Conservation (phyloP, 2,888 invertebrate species). For the Panzeria rudis region DNA sequence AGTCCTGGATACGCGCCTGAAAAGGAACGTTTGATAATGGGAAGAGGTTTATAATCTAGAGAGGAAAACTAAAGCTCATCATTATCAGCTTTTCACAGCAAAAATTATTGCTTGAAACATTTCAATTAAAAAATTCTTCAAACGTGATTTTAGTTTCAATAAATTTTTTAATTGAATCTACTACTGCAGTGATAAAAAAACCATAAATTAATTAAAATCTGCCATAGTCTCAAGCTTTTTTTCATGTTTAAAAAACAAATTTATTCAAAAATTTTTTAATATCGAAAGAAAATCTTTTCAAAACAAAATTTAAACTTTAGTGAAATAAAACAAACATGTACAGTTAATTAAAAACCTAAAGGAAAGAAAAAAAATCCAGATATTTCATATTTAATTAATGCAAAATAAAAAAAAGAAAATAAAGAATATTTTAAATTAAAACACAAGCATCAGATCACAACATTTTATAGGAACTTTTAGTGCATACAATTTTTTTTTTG, state of each 20-base stretch:
- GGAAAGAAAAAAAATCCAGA: slow-evolving; percentile 11
- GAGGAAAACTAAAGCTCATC: too few species aligned
- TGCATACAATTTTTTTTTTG: too few species aligned
- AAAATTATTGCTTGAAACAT: too few species aligned
- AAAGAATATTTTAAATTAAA: slow-evolving; percentile 45
- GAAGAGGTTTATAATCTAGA: too few species aligned
- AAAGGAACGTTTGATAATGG: too few species aligned
- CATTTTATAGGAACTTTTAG: too few species aligned
- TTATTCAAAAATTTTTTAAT: slow-evolving; percentile 38
- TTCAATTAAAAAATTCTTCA: too few species aligned
- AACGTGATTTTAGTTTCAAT: too few species aligned
- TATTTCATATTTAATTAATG: slow-evolving; percentile 3
- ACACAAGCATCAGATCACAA: neutral
- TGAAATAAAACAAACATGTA: slow-evolving; percentile 14
- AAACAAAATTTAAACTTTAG: slow-evolving; percentile 35
- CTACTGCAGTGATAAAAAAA: neutral
- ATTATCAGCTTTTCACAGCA: too few species aligned
- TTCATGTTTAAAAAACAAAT: slow-evolving; percentile 81
- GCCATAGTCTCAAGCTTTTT: slow-evolving; percentile 77
- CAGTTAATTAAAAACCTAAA: slow-evolving; percentile 28
- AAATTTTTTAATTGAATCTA: neutral
- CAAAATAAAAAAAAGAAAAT: slow-evolving; percentile 8
- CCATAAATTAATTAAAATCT: slow-evolving; percentile 52
- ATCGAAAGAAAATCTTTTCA: slow-evolving; percentile 56
- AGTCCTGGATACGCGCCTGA: too few species aligned